A percentile compares a stretch with the other conserved stretches of the same genome.
phyloP scores from a whole-genome alignment of 2,113 vertebrate genomes.

The Artemisiospiza belli region DNA sequence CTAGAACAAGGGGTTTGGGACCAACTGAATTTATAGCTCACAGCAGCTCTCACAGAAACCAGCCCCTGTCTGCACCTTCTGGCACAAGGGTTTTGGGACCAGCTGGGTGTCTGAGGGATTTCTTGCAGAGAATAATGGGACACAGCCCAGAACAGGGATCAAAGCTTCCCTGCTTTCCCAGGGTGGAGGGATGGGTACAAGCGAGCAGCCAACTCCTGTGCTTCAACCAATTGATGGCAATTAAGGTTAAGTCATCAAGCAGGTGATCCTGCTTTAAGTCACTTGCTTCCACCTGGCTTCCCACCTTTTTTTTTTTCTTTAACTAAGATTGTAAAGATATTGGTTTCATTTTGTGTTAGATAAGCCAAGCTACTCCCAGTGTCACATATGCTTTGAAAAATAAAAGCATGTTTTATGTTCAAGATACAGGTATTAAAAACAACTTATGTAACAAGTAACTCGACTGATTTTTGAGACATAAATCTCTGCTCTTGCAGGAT shows the following conservation, averaged over 20 bases:
- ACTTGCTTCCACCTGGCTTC: not conserved
- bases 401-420: fast-evolving
- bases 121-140: not conserved
- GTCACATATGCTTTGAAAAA: not conserved
- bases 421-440: not conserved
- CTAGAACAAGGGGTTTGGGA: too few relatives aligned
- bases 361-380: not conserved
- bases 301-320: not conserved
- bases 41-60: slow-evolving; percentile 64
- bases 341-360: not conserved
- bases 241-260: not conserved
- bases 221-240: fast-evolving
- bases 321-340: not conserved
- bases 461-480: fast-evolving
- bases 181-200: fast-evolving
- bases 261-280: not conserved
- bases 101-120: slow-evolving; percentile 39
- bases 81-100: slow-evolving; percentile 66
- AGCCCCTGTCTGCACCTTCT: slow-evolving; percentile 48
- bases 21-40: not conserved
- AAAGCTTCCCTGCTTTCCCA: not conserved
- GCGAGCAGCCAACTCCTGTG: not conserved
- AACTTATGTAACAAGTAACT: not conserved
- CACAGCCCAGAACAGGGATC: not conserved
- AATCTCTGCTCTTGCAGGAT: fast-evolving